A percentile compares a stretch with the other conserved stretches of the same genome.
Conservation (phyloP, 2,888 invertebrate genomes). For the Xanthostigma xanthostigma region DNA sequence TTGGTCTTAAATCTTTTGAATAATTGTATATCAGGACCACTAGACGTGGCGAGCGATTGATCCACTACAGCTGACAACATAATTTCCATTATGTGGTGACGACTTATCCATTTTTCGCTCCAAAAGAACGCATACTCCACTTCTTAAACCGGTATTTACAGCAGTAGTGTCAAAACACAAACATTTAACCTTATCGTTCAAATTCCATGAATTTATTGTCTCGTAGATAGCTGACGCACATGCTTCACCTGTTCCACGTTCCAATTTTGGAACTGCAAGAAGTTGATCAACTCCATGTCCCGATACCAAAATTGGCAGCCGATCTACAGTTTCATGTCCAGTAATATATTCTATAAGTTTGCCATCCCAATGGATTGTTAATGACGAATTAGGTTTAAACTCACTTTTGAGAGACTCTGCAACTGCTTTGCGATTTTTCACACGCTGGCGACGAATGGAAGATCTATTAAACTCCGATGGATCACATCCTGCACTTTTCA, state of each 20-base stretch:
- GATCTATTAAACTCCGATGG: slow-evolving; percentile 3
- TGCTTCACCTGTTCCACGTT: slow-evolving; percentile 4
- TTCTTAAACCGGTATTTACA: not conserved
- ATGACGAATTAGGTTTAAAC: not conserved
- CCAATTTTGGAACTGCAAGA: slow-evolving; percentile 8
- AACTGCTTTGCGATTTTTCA: not conserved
- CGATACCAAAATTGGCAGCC: slow-evolving; percentile 4
- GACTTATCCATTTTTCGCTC: slow-evolving; percentile 8
- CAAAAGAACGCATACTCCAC: slow-evolving; percentile 1
- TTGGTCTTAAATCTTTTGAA: slow-evolving; percentile 7
- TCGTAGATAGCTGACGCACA: slow-evolving; percentile 6
- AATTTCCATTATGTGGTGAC: slow-evolving; percentile 10
- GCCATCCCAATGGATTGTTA: not conserved
- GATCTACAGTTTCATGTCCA: slow-evolving; percentile 4
- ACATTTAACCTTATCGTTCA: not conserved
- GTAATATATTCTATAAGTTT: slow-evolving; percentile 3
- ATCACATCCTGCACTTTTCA: slow-evolving; percentile 3
- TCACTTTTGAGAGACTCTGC: slow-evolving; percentile 3
- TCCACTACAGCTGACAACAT: slow-evolving; percentile 8
- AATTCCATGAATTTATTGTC: slow-evolving; percentile 3
- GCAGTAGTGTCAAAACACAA: slow-evolving; percentile 1
- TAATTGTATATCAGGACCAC: slow-evolving; percentile 6
- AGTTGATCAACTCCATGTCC: slow-evolving; percentile 4
- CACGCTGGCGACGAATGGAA: slow-evolving; percentile 5
- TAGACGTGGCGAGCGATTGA: not conserved